phyloP scores from a whole-genome alignment of 2,113 vertebrate genomes.

The Tapirus terrestris region DNA sequence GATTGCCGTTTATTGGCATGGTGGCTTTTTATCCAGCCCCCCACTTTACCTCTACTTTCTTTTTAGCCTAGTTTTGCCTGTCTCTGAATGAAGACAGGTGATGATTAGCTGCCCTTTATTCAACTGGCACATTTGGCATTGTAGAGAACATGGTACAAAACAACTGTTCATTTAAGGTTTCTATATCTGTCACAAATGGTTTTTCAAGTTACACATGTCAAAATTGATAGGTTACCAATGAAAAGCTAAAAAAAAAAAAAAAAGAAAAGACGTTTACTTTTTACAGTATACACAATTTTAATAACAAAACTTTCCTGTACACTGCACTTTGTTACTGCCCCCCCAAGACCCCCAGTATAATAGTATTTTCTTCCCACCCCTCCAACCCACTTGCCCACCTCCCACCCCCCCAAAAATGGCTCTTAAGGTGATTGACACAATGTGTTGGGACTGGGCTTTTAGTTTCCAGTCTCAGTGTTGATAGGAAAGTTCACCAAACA shows the following conservation, averaged over 20 bases:
- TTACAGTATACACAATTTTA: slow-evolving; percentile 89
- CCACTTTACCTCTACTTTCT: neutral
- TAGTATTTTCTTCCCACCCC: slow-evolving; percentile 74
- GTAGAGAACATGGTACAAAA: slow-evolving; percentile 23
- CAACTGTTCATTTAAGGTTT: slow-evolving; percentile 60
- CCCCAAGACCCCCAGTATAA: slow-evolving; percentile 62
- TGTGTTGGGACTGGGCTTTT: slow-evolving; percentile 69
- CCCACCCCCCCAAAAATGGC: slow-evolving; percentile 75
- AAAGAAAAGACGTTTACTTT: slow-evolving; percentile 83
- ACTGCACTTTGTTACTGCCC: slow-evolving; percentile 83
- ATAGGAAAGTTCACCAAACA: slow-evolving; percentile 80
- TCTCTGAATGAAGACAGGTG: slow-evolving; percentile 34
- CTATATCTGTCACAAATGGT: slow-evolving; percentile 44
- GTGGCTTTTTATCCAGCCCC: neutral
- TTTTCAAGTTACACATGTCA: slow-evolving; percentile 56
- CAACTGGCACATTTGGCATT: neutral
- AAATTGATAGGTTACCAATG: slow-evolving; percentile 32
- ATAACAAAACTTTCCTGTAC: slow-evolving; percentile 89
- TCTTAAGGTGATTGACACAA: slow-evolving; percentile 81
- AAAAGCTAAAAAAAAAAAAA: slow-evolving; percentile 78
- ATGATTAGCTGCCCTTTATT: neutral
- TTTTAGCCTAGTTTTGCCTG: neutral
- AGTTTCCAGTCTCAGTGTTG: slow-evolving; percentile 77
- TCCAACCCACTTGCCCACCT: slow-evolving; percentile 67
- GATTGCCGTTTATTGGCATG: neutral